Percentiles rank a stretch among this genome's conserved stretches.
phyloP scores from a whole-genome alignment of 2,888 invertebrate species.

The Ophion ventricosus region DNA sequence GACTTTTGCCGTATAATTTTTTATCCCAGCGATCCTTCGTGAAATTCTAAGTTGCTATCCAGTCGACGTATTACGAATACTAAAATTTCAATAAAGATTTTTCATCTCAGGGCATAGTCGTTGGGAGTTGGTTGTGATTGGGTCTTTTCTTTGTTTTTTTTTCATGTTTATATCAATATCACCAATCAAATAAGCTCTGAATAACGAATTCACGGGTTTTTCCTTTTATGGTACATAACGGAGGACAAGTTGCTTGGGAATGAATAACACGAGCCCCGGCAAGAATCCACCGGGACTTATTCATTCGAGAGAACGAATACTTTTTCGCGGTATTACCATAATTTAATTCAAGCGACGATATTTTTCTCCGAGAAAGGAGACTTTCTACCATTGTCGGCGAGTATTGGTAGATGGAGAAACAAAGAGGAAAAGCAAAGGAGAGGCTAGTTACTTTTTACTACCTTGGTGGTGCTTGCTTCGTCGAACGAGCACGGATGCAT shows the following conservation, averaged over 20 bases:
- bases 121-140: not conserved
- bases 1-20: conserved; percentile 19
- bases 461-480: conserved; percentile 36
- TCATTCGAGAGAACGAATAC: conserved; percentile 46
- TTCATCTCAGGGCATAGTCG: not conserved
- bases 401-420: conserved; percentile 41
- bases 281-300: conserved; percentile 21
- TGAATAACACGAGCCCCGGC: not conserved
- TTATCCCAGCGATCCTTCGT: not conserved
- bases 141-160: not conserved
- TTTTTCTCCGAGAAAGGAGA: conserved; percentile 43
- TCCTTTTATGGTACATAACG: not conserved
- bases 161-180: conserved; percentile 6
- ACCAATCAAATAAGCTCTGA: not conserved
- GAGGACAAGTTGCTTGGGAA: not conserved
- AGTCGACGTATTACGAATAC: not conserved
- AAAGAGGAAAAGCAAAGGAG: conserved; percentile 26
- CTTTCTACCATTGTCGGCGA: conserved; percentile 55
- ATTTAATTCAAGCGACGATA: conserved; percentile 58
- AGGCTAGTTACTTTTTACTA: conserved; percentile 65
- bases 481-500: conserved; percentile 64
- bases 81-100: not conserved
- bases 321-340: conserved; percentile 62
- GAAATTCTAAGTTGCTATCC: not conserved
- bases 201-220: conserved; percentile 1